These are phyloP conservation scores for Akabosia matsudoensis DNA, from an alignment of 1,140 invertebrate species.

Conservation along the genomic window DNA sequence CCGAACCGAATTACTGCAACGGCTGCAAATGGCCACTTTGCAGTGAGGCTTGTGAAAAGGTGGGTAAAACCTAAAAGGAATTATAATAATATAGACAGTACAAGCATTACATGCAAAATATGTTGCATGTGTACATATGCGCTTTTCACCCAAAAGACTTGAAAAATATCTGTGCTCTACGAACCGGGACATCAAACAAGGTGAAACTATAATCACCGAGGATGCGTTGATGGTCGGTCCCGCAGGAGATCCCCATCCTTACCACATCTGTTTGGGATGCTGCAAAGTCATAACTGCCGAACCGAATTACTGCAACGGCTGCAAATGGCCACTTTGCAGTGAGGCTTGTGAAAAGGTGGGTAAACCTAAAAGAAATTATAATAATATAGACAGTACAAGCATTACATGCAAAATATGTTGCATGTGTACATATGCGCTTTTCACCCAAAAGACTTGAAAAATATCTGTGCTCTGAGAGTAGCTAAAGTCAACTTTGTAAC, in stretches of 20 bases:
- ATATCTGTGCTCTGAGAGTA: too few species aligned
- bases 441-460: too few species aligned
- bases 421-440: too few species aligned
- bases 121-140: too few species aligned
- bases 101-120: neutral
- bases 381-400: neutral
- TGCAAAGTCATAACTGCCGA: slow-evolving; percentile 45
- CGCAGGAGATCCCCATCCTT: slow-evolving; percentile 57
- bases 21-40: slow-evolving; percentile 51
- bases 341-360: slow-evolving; percentile 37
- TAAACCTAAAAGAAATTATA: neutral
- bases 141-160: too few species aligned
- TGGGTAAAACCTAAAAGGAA: neutral
- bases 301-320: slow-evolving; percentile 45
- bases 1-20: slow-evolving; percentile 45
- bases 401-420: too few species aligned
- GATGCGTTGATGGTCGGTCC: slow-evolving; percentile 68
- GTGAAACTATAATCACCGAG: slow-evolving; percentile 72
- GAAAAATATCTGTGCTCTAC: too few species aligned
- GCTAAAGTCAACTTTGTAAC: too few species aligned
- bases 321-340: slow-evolving; percentile 51
- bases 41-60: slow-evolving; percentile 40
- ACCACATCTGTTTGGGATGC: slow-evolving; percentile 61
- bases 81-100: neutral
- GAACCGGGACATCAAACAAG: slow-evolving; percentile 65